A percentile compares a stretch with the other conserved stretches of the same genome.
Evolutionary conservation across 2,113 vertebrate species (phyloP).

Genomic region (Petaurus breviceps): DNA sequence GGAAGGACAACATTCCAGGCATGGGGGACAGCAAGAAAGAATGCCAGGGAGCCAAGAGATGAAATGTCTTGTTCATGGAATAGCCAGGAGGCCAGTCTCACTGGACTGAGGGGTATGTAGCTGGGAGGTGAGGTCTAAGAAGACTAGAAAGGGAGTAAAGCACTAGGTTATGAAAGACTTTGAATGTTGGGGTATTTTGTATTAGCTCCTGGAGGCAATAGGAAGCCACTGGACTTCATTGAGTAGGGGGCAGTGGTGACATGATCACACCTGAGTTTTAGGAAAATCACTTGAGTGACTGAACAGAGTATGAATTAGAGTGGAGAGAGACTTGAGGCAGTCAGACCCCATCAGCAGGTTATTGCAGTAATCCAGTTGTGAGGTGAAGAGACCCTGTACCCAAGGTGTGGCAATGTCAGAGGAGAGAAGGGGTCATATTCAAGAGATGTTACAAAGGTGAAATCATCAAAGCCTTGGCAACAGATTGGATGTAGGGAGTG

Average conservation of each 20-base stretch:
- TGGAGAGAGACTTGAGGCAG: background rate
- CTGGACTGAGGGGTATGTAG: background rate
- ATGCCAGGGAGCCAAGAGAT: no score
- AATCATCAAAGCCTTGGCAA: background rate
- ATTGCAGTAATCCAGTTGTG: no score
- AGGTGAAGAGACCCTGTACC: no score
- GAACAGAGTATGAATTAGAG: background rate
- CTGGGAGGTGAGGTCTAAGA: background rate
- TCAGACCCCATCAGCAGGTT: background rate
- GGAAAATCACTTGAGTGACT: background rate
- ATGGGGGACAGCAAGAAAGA: no score
- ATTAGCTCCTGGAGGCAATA: background rate
- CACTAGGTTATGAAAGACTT: no score
- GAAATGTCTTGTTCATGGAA: no score
- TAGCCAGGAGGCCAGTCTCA: background rate
- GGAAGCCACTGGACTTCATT: background rate
- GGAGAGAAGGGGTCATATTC: background rate
- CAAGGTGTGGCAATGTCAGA: background rate
- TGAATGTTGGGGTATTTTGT: background rate
- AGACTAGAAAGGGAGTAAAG: background rate
- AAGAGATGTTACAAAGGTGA: background rate
- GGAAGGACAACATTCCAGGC: no score
- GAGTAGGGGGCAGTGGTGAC: background rate
- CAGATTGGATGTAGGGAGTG: background rate
- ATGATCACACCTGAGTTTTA: background rate